Conservation (phyloP, 2,797 vertebrate genomes). For the Morelia viridis region DNA sequence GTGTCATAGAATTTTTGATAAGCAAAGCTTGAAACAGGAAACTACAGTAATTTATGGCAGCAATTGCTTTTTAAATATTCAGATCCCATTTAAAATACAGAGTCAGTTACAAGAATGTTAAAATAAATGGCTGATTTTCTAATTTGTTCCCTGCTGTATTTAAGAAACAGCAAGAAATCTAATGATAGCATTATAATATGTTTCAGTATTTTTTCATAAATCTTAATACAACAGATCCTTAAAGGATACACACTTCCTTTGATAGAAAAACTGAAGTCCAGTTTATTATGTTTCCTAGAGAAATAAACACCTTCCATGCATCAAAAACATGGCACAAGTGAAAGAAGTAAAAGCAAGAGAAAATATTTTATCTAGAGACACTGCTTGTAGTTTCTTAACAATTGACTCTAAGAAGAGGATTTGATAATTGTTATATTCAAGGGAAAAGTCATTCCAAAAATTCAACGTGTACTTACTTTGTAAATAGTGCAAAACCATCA, state of each 20-base stretch:
- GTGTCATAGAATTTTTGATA: neutral
- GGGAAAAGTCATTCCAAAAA: neutral
- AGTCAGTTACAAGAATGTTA: neutral
- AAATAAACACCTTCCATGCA: neutral
- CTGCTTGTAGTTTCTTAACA: neutral
- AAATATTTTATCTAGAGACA: neutral
- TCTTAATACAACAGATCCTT: neutral
- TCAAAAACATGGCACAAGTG: neutral
- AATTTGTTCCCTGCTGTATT: constrained; percentile 12
- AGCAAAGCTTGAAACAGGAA: neutral
- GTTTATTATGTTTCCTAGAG: neutral
- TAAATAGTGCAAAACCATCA: constrained; percentile 98
- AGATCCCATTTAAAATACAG: neutral
- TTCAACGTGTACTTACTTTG: constrained; percentile 86
- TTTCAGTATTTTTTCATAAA: neutral
- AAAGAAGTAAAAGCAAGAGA: neutral
- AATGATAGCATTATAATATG: neutral
- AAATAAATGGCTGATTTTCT: neutral
- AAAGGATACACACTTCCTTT: neutral
- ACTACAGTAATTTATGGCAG: neutral
- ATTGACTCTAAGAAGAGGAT: constrained; percentile 3
- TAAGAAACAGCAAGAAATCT: constrained; percentile 7
- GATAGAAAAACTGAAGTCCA: neutral
- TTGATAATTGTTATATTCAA: neutral
- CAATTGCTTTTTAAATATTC: neutral